Evolutionary conservation across 2,113 vertebrate genomes (phyloP).

Genomic region (Lethenteron camtschaticum): DNA sequence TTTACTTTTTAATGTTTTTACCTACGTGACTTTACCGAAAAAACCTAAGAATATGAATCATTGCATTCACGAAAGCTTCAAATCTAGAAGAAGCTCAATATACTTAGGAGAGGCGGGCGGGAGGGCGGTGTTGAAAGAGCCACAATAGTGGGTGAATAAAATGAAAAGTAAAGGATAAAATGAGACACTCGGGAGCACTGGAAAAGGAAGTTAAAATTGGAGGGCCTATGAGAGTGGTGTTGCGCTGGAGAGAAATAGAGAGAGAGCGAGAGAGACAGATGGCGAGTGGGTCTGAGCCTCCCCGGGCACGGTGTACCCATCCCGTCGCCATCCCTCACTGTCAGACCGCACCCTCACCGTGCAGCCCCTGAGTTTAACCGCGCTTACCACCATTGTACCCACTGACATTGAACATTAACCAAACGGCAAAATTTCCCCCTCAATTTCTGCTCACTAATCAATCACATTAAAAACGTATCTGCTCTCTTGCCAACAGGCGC

Average conservation of each 20-base stretch:
- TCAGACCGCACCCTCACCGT: neutral
- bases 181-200: too few species aligned
- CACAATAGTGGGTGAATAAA: too few species aligned
- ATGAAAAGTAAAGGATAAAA: too few species aligned
- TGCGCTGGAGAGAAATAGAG: neutral
- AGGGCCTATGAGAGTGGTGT: too few species aligned
- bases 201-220: too few species aligned
- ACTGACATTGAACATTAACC: conserved; percentile 4
- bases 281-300: neutral
- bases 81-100: too few species aligned
- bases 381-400: conserved; percentile 4
- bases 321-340: conserved; percentile 5
- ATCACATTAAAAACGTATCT: conserved; percentile 5
- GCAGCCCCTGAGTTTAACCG: conserved; percentile 4
- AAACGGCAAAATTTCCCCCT: neutral
- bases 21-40: too few species aligned
- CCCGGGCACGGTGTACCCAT: conserved; percentile 4
- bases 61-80: too few species aligned
- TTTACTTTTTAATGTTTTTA: too few species aligned
- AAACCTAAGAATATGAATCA: too few species aligned
- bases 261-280: conserved; percentile 1
- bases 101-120: too few species aligned
- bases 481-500: neutral
- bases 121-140: too few species aligned
- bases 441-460: conserved; percentile 2